Conservation (phyloP, 2,888 invertebrate species). For the Atethmia centrago region DNA sequence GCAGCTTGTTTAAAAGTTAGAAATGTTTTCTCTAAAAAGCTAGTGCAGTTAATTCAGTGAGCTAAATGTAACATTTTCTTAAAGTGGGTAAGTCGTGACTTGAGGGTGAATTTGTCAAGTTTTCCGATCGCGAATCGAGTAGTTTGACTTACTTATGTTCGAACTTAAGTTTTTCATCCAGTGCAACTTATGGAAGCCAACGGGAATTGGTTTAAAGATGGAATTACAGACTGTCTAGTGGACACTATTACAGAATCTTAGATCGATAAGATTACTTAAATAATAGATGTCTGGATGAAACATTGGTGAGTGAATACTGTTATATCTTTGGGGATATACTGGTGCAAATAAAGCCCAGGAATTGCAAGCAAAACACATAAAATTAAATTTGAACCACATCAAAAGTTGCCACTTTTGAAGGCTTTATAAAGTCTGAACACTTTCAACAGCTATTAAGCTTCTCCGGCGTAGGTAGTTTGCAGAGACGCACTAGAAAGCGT, state of each 20-base stretch:
- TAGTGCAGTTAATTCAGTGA: conserved; percentile 25
- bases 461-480: too few species aligned
- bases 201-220: conserved; percentile 29
- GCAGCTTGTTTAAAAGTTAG: not conserved
- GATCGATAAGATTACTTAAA: not conserved
- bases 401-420: too few species aligned
- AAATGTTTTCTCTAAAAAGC: conserved; percentile 25
- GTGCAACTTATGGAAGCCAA: conserved; percentile 24
- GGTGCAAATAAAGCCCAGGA: too few species aligned
- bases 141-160: conserved; percentile 62
- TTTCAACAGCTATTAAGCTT: too few species aligned
- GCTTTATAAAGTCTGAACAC: too few species aligned
- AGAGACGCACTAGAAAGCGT: too few species aligned
- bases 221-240: not conserved
- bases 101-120: conserved; percentile 60
- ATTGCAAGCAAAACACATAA: too few species aligned
- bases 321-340: too few species aligned
- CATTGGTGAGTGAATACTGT: not conserved
- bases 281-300: not conserved
- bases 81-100: conserved; percentile 49
- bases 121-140: conserved; percentile 59
- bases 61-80: conserved; percentile 44
- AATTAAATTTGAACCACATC: too few species aligned
- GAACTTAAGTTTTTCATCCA: conserved; percentile 49
- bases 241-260: not conserved